Evolutionary conservation across 2,797 vertebrate genomes (phyloP).

Genomic region (Poecilia wingei): DNA sequence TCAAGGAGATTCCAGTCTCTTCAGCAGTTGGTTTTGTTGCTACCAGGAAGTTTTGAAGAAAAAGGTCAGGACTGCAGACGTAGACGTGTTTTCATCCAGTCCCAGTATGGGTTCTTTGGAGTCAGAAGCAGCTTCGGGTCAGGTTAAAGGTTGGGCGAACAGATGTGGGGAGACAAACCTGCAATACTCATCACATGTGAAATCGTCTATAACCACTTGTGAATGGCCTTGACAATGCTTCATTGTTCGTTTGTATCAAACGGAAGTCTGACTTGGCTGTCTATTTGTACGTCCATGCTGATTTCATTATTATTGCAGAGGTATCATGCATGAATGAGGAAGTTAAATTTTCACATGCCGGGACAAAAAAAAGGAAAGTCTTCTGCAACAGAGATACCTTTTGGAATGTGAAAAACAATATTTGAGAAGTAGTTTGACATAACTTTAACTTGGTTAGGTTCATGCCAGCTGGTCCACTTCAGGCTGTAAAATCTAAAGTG

Average conservation of each 20-base stretch:
- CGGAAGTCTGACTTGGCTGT: constrained; percentile 36
- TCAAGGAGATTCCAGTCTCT: constrained; percentile 27
- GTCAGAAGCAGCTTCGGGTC: constrained; percentile 20
- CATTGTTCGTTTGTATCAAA: constrained; percentile 37
- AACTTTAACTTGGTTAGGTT: not conserved
- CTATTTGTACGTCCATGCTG: constrained; percentile 20
- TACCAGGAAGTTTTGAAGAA: constrained; percentile 20
- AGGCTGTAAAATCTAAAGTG: not conserved
- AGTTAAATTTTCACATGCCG: constrained; percentile 55
- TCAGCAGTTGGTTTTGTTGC: constrained; percentile 26
- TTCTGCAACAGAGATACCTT: constrained; percentile 37
- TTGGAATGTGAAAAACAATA: constrained; percentile 33
- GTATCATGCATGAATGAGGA: constrained; percentile 40
- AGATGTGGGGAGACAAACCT: constrained; percentile 18
- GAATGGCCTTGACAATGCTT: constrained; percentile 32
- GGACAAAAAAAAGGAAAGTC: constrained; percentile 31
- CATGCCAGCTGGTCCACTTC: not conserved
- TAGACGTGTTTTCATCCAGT: constrained; percentile 8
- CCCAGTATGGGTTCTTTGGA: constrained; percentile 28
- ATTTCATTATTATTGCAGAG: constrained; percentile 38
- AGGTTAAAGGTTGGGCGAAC: constrained; percentile 42
- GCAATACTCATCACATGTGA: constrained; percentile 41
- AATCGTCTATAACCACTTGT: constrained; percentile 42
- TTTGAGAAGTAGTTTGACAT: constrained; percentile 32
- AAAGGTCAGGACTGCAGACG: constrained; percentile 7